Base-by-base conservation (phyloP, 2,797 vertebrate species). In the Diplodus puntazzo region DNA sequence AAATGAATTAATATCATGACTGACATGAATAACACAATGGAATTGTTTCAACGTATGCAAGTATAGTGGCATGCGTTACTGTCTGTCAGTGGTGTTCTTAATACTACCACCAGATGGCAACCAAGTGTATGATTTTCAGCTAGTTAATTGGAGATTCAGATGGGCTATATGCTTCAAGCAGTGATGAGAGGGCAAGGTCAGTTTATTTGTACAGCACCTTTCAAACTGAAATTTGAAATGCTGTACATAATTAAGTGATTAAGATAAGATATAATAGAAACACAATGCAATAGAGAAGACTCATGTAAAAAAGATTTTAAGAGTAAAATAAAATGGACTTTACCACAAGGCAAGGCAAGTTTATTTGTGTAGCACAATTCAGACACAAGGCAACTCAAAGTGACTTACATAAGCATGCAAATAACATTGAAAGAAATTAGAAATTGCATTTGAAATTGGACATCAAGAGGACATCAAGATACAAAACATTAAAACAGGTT, bases 21-120 rank as follows among this genome's bases (percentile, higher is more conserved):
- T 30, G 8, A 52, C 18, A 18, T 55, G 11, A 34, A 23, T 48
- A 23, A 49, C 14, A 63, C 25, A 14, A 25, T 18, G 1, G 1
- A 52, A 43, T 27, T 46, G 4, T 17, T 63, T 5, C 12, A 11
- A 48, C 12, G 39, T 25, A 42, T 39, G 3, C 16, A 48, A n/a
- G 25, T 7, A 20, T 11, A 49, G 43, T 45, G 1, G 3, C 13
- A 23, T 60, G 11, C 4, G 3, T 60, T 65, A 25, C 18, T 46
- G 8, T 66, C 4, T 43, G 25, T 18, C 17, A 2, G 0, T 54
- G 61, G 17, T 17, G 18, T 69, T 46, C 34, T 49, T 58, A 17
- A 11, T 7, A 2, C 16, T 20, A 13, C 66, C 75, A 77, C 66
- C 46, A 81, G 83, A 53, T 69, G 71, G 69, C 5, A 7, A 30